Evolutionary conservation across 2,797 vertebrate genomes (phyloP), one percentile per base, ranked within the genome.

Genomic region (Chelidonichthys spinosus): DNA sequence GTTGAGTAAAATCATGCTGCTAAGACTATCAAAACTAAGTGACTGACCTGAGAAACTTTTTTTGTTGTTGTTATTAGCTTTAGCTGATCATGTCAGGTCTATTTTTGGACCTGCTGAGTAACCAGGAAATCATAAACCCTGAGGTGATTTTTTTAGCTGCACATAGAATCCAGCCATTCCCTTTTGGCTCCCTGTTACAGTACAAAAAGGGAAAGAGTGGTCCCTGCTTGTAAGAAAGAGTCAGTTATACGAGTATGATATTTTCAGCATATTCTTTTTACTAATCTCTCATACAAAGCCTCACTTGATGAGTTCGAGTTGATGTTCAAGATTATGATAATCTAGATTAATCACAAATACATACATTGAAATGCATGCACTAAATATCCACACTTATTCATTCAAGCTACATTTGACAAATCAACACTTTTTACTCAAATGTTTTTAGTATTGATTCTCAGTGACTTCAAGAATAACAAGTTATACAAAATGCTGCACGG

Each of bases 91-190:
- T 47, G 36, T 4, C 49, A 18, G 55, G 37, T 4, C 35, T 69
- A 56, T 54, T 71, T 78, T 61, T 74, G 17, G 42, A 74, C 11
- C 18, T 54, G 43, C 59, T 76, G 65, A 84, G 65, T 44, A 63
- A 35, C 7, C 11, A 67, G 15, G 10, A 33, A 74, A 69, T 62
- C 6, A 56, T 35, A 44, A 75, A 25, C 25, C 25, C 25, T 25
- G 25, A 25, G 25, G 52, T 54, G 52, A 53, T 53, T 53, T 36
- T 58, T 67, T 63, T 6, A 76, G 56, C 50, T 63, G 15, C 40
- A 72, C 33, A 59, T 6, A 33, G 25, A 9, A 18, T 46, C 36
- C 10, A 2, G 10, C 7, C 14, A 0, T 33, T 60, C 44, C 50
- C 8, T 37, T 25, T 14, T 7, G 42, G 63, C 7, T 39, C 55